Conservation (phyloP, 2,797 vertebrate species). For the Gymnoscopelus braueri region DNA sequence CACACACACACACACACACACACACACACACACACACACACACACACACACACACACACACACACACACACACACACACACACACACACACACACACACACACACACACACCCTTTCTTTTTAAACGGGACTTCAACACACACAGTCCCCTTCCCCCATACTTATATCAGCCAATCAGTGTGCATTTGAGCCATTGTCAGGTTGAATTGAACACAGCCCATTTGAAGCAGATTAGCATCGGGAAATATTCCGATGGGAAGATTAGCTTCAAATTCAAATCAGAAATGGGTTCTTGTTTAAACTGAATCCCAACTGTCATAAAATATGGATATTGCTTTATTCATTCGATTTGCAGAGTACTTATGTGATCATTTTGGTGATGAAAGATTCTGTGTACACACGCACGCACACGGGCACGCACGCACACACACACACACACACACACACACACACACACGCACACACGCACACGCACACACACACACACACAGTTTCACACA, state of each 20-base stretch:
- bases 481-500: not conserved
- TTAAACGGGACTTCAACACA: too few relatives aligned
- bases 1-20: conserved; percentile 12
- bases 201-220: not conserved
- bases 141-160: not conserved
- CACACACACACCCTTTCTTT: not conserved
- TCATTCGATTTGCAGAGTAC: conserved; percentile 2
- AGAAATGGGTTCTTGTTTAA: conserved; percentile 18
- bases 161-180: not conserved
- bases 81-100: conserved; percentile 8
- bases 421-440: too few relatives aligned
- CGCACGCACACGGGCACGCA: too few relatives aligned
- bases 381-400: not conserved
- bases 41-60: not conserved
- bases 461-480: too few relatives aligned
- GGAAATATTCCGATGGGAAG: conserved; percentile 27
- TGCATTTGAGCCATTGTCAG: not conserved
- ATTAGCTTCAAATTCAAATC: conserved; percentile 36
- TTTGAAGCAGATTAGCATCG: conserved; percentile 24
- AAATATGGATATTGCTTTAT: conserved; percentile 21
- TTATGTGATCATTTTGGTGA: conserved; percentile 28
- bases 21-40: conserved; percentile 5
- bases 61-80: conserved; percentile 8
- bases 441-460: too few relatives aligned
- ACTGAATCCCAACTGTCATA: conserved; percentile 1